Conservation (phyloP, 2,888 invertebrate species). For the Melieria crassipennis region DNA sequence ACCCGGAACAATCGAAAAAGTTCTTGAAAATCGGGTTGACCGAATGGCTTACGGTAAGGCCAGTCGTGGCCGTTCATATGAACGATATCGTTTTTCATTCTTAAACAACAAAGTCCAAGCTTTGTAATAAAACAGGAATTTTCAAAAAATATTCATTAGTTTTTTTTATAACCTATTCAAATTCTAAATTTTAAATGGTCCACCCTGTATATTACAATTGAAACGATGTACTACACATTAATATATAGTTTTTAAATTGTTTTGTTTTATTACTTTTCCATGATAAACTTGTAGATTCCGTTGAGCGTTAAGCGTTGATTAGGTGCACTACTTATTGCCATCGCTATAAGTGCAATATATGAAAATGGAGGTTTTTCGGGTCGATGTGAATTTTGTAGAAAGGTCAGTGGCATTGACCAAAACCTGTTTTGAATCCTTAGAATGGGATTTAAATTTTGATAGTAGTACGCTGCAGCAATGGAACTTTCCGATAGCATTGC, state of each 20-base stretch:
- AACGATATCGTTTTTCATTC: too few relatives aligned
- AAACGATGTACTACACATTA: not conserved
- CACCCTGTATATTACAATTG: too few relatives aligned
- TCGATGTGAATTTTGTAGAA: slow-evolving; percentile 66
- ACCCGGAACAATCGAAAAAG: too few relatives aligned
- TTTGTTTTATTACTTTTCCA: slow-evolving; percentile 70
- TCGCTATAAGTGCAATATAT: slow-evolving; percentile 84
- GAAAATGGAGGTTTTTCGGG: slow-evolving; percentile 83
- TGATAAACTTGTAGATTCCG: slow-evolving; percentile 83
- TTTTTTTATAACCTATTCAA: too few relatives aligned
- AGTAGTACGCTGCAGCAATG: slow-evolving; percentile 56
- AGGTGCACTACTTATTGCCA: slow-evolving; percentile 83
- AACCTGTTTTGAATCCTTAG: slow-evolving; percentile 58
- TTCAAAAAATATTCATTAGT: too few relatives aligned
- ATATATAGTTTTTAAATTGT: slow-evolving; percentile 4
- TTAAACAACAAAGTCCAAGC: too few relatives aligned
- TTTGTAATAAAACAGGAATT: too few relatives aligned
- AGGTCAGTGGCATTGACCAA: slow-evolving; percentile 68
- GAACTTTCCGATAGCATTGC: slow-evolving; percentile 27
- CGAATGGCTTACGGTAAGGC: too few relatives aligned
- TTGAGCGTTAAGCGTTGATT: slow-evolving; percentile 79
- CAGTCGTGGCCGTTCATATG: too few relatives aligned
- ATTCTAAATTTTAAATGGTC: too few relatives aligned
- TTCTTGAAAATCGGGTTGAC: too few relatives aligned
- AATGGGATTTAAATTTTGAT: slow-evolving; percentile 58